Evolutionary conservation across 2,888 invertebrate genomes (phyloP).

Genomic region (Apocheima hispidaria): DNA sequence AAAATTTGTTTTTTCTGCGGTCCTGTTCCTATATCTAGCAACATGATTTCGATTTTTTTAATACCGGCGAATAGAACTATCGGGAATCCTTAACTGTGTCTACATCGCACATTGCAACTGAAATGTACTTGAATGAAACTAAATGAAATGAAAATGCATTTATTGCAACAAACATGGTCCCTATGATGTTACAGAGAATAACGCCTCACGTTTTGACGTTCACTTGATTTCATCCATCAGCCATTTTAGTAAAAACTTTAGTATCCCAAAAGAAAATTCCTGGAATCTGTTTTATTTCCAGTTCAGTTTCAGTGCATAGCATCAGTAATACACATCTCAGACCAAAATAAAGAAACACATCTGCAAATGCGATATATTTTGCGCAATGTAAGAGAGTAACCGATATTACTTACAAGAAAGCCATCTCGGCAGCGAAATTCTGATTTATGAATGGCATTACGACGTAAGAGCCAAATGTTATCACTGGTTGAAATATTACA

Average conservation of each 20-base stretch:
- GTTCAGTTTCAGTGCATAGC: constrained; percentile 16
- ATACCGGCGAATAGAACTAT: too few relatives aligned
- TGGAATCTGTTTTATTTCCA: constrained; percentile 24
- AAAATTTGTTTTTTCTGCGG: too few relatives aligned
- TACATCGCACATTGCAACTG: too few relatives aligned
- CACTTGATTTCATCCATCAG: constrained; percentile 10
- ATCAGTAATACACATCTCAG: constrained; percentile 12
- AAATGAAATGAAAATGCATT: too few relatives aligned
- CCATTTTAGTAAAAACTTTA: constrained; percentile 1
- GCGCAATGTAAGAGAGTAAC: constrained; percentile 12
- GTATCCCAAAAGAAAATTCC: constrained; percentile 8
- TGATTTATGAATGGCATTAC: constrained; percentile 34
- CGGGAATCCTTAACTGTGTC: too few relatives aligned
- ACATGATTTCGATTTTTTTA: too few relatives aligned
- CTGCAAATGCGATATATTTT: constrained; percentile 20
- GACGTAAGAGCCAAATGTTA: constrained; percentile 24
- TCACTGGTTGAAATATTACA: constrained; percentile 39
- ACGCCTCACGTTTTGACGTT: too few relatives aligned
- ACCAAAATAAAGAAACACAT: constrained; percentile 17
- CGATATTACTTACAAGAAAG: constrained; percentile 11
- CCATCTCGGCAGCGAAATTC: constrained; percentile 18
- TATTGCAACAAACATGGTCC: too few relatives aligned
- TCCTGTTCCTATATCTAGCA: too few relatives aligned
- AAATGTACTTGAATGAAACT: too few relatives aligned
- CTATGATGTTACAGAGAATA: too few relatives aligned